Evolutionary conservation across 2,113 vertebrate species (phyloP).

Genomic region (Stercorarius parasiticus): DNA sequence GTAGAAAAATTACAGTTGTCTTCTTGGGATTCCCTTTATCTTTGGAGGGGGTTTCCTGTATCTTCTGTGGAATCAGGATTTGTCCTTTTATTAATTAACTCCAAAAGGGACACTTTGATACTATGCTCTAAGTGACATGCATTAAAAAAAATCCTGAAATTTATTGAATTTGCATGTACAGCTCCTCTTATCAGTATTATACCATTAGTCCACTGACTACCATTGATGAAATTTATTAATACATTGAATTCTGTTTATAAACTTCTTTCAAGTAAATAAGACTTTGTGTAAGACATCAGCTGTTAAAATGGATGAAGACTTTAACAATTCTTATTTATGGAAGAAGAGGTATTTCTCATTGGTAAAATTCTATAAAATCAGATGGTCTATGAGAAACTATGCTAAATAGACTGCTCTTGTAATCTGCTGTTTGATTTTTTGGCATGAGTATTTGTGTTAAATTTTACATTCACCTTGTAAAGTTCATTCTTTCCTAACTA

Average conservation of each 20-base stretch:
- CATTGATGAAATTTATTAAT: not conserved
- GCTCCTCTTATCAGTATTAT: not conserved
- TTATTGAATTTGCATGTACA: not conserved
- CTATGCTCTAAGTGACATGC: not conserved
- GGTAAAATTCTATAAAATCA: not conserved
- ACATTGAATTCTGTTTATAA: not conserved
- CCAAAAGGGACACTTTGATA: not conserved
- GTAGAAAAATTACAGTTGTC: not conserved
- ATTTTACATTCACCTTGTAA: slow-evolving; percentile 17
- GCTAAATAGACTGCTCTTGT: not conserved
- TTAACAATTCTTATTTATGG: not conserved
- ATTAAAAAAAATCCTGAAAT: not conserved
- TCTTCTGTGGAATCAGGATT: not conserved
- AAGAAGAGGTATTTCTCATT: not conserved
- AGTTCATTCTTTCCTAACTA: slow-evolving; percentile 38
- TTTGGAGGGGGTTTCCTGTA: not conserved
- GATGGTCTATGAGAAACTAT: not conserved
- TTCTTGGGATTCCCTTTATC: not conserved
- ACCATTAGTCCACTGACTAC: not conserved
- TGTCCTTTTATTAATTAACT: not conserved
- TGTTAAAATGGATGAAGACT: not conserved
- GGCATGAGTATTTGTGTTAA: not conserved
- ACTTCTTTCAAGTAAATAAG: not conserved
- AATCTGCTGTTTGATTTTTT: not conserved
- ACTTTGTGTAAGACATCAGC: not conserved